Conservation (phyloP, 2,888 invertebrate species). For the Aspidiotus rigidus region DNA sequence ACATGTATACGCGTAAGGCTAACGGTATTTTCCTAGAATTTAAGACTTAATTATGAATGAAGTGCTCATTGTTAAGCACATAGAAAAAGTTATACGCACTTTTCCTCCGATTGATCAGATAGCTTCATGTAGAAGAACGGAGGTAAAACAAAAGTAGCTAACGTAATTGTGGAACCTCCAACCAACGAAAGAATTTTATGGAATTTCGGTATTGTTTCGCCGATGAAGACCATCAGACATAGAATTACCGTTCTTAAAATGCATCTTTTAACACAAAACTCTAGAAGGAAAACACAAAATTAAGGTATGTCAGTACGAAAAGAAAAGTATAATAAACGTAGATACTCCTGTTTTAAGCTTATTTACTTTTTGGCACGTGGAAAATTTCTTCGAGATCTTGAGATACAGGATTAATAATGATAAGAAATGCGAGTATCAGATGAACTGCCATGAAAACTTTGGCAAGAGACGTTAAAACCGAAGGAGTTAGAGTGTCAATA, state of each 20-base stretch:
- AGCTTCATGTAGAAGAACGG: slow-evolving; percentile 57
- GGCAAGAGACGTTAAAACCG: slow-evolving; percentile 50
- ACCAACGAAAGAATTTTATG: slow-evolving; percentile 59
- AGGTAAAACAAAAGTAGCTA: slow-evolving; percentile 60
- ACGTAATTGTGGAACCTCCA: slow-evolving; percentile 60
- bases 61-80: background rate
- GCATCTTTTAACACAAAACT: slow-evolving; percentile 53
- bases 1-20: slow-evolving; percentile 53
- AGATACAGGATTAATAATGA: slow-evolving; percentile 61
- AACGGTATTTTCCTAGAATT: slow-evolving; percentile 50
- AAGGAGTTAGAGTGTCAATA: slow-evolving; percentile 49
- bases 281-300: slow-evolving; percentile 44
- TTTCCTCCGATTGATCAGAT: slow-evolving; percentile 45
- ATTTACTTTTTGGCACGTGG: slow-evolving; percentile 52
- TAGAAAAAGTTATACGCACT: slow-evolving; percentile 40
- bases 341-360: background rate
- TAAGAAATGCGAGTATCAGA: slow-evolving; percentile 57
- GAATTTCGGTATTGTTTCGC: slow-evolving; percentile 59
- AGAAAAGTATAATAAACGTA: background rate
- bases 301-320: no score
- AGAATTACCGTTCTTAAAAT: slow-evolving; percentile 52
- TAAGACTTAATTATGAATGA: slow-evolving; percentile 34
- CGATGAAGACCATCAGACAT: slow-evolving; percentile 53
- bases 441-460: slow-evolving; percentile 57
- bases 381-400: slow-evolving; percentile 60